Percentiles rank a stretch among this genome's conserved stretches.
Conservation (phyloP, 2,888 invertebrate genomes). For the Epinotia nisella region DNA sequence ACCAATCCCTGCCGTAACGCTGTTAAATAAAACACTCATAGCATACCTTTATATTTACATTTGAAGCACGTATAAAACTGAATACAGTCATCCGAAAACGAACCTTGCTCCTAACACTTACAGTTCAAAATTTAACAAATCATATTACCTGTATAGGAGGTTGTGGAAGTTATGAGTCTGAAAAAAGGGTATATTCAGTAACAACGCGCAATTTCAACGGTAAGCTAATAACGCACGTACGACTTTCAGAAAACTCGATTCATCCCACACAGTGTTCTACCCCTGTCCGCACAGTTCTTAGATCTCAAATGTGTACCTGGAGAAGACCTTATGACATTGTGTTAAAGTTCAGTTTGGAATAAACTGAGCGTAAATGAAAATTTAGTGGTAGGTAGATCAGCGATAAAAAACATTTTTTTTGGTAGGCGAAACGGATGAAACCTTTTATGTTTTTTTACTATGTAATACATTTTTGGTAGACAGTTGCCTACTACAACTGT, state of each 20-base stretch:
- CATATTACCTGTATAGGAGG: not conserved
- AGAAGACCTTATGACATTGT: not conserved
- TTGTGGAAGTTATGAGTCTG: not conserved
- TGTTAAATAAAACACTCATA: not conserved
- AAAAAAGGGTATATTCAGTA: constrained; percentile 16
- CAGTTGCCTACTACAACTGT: too few relatives aligned
- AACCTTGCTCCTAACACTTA: not conserved
- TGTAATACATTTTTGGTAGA: not conserved
- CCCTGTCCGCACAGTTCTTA: not conserved
- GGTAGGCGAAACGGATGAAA: not conserved
- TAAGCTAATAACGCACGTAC: constrained; percentile 35
- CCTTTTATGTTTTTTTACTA: not conserved
- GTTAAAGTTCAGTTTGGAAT: not conserved
- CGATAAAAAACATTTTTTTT: not conserved
- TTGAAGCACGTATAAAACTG: not conserved
- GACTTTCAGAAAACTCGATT: constrained; percentile 24
- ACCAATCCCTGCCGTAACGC: not conserved
- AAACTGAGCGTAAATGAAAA: not conserved
- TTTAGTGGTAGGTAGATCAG: not conserved
- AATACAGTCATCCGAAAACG: not conserved
- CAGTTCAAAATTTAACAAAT: not conserved
- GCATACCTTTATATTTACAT: not conserved
- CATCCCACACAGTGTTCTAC: constrained; percentile 6
- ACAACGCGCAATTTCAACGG: constrained; percentile 20
- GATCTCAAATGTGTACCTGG: not conserved